Conservation (phyloP, 2,797 vertebrate species). For the Sebastes reedi region DNA sequence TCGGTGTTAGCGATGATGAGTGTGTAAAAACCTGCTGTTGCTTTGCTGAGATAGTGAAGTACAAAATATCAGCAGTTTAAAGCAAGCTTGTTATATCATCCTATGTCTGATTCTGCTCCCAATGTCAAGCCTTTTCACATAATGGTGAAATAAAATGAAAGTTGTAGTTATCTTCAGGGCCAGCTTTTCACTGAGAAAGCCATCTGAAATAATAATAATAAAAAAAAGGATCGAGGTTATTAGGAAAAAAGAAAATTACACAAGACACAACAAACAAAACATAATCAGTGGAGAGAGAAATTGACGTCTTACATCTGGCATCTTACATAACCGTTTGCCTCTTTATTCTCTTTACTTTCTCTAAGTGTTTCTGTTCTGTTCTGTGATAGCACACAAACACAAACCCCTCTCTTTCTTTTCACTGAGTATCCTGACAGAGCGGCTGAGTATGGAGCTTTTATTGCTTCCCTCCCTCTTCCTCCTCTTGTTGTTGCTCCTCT, state of each 20-base stretch:
- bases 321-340: constrained; percentile 16
- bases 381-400: constrained; percentile 16
- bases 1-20: background rate
- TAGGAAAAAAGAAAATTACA: constrained; percentile 9
- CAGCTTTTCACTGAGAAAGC: background rate
- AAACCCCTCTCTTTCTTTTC: background rate
- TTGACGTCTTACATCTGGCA: background rate
- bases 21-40: background rate
- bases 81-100: background rate
- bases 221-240: background rate
- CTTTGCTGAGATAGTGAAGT: background rate
- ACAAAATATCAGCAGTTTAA: background rate
- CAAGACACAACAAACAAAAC: constrained; percentile 14
- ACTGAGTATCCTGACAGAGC: constrained; percentile 23
- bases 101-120: background rate
- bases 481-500: constrained; percentile 17
- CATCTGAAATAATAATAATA: background rate
- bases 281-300: background rate
- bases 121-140: background rate
- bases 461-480: constrained; percentile 10
- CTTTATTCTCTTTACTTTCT: background rate
- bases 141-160: background rate
- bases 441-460: constrained; percentile 42
- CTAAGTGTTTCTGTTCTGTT: constrained; percentile 8
- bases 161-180: background rate